A percentile compares a stretch with the other conserved stretches of the same genome.
Conservation (phyloP, 2,797 vertebrate genomes). For the Chaetodon trifasciatus region DNA sequence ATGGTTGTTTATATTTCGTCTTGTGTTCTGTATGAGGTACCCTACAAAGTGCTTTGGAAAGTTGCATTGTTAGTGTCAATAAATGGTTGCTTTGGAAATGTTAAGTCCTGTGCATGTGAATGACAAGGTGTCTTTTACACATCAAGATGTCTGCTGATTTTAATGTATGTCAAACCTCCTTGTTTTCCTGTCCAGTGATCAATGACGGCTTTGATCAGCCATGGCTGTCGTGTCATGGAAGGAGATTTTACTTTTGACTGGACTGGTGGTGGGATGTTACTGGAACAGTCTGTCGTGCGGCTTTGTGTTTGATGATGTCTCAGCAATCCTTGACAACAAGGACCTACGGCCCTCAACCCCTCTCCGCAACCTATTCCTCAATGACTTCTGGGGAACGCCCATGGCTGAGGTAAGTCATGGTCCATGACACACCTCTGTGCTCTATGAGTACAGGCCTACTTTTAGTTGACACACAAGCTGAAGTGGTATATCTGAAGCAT, state of each 20-base stretch:
- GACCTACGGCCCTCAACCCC: conserved; percentile 95
- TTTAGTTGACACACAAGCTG: background rate
- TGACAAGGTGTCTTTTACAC: background rate
- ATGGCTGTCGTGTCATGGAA: conserved; percentile 94
- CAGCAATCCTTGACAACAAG: conserved; percentile 98
- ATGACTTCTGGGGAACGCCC: conserved; percentile 99
- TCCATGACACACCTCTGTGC: background rate
- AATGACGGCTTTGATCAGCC: conserved; percentile 83
- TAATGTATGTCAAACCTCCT: background rate
- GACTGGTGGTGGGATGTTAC: conserved; percentile 94
- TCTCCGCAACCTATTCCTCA: conserved; percentile 93
- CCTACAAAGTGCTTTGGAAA: background rate
- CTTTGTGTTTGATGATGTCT: conserved; percentile 99
- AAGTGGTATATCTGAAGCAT: background rate
- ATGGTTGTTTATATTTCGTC: background rate
- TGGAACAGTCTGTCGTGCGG: conserved; percentile 98
- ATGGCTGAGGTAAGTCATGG: conserved; percentile 92
- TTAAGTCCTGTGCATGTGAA: background rate
- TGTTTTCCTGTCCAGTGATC: conserved; percentile 75
- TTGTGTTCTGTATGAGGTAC: background rate
- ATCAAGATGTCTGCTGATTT: background rate
- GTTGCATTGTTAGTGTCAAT: background rate
- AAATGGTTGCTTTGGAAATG: background rate
- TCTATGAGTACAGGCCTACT: background rate
- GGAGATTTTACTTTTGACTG: conserved; percentile 91